Evolutionary conservation across 1,140 invertebrate genomes (phyloP).

Genomic region (Stegodyphus mimosarum): DNA sequence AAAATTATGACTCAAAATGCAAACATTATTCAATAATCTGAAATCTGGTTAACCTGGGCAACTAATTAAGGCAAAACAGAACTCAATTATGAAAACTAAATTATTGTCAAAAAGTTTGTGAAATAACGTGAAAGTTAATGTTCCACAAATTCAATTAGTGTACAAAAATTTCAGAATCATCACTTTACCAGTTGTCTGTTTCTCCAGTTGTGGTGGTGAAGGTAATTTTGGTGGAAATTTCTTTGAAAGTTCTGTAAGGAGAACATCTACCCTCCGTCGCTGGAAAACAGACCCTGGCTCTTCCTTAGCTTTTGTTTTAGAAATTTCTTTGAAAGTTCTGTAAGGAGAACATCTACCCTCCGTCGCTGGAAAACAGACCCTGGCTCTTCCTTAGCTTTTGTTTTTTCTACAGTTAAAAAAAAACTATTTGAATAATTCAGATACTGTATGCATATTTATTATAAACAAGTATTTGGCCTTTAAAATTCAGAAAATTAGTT

Average conservation of each 20-base stretch:
- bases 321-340: constrained; percentile 89
- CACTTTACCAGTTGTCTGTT: constrained; percentile 64
- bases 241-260: constrained; percentile 86
- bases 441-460: too few species aligned
- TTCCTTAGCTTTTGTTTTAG: too few species aligned
- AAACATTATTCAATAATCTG: too few species aligned
- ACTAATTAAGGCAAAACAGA: too few species aligned
- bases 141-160: too few species aligned
- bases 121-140: too few species aligned
- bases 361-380: constrained; percentile 88
- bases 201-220: constrained; percentile 70
- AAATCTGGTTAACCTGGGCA: too few species aligned
- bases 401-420: constrained; percentile 59
- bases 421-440: not conserved
- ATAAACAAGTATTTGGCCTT: too few species aligned
- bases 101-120: too few species aligned
- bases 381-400: constrained; percentile 81
- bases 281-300: constrained; percentile 90
- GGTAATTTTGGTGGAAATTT: constrained; percentile 85
- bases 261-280: constrained; percentile 90
- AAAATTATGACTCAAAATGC: too few species aligned
- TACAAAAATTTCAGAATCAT: not conserved
- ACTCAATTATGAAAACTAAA: too few species aligned
- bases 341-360: constrained; percentile 90
- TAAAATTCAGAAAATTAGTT: too few species aligned